phyloP scores from a whole-genome alignment of 2,888 invertebrate genomes.

The Empis livida region DNA sequence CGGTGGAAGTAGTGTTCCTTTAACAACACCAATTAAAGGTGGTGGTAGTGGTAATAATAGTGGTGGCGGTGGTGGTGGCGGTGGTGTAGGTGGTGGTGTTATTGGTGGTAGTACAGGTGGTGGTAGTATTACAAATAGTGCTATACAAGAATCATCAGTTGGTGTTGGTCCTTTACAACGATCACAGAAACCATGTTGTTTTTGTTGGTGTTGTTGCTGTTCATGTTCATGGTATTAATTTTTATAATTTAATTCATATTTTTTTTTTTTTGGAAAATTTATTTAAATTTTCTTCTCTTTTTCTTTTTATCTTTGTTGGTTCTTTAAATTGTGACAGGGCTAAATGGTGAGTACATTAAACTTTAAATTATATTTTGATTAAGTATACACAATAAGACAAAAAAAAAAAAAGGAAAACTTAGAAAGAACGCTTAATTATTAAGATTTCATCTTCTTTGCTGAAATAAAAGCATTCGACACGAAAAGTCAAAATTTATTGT shows the following conservation, averaged over 20 bases:
- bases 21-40: slow-evolving; percentile 18
- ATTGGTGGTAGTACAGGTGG: slow-evolving; percentile 23
- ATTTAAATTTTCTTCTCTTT: slow-evolving; percentile 13
- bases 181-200: slow-evolving; percentile 48
- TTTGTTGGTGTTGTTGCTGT: slow-evolving; percentile 59
- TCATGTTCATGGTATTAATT: slow-evolving; percentile 49
- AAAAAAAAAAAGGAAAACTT: too few species aligned
- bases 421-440: too few species aligned
- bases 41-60: slow-evolving; percentile 24
- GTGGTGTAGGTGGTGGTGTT: slow-evolving; percentile 13
- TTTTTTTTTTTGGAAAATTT: not conserved
- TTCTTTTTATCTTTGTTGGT: slow-evolving; percentile 40
- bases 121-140: slow-evolving; percentile 16
- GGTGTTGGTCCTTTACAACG: slow-evolving; percentile 30
- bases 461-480: too few species aligned
- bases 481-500: too few species aligned
- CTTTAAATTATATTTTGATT: too few species aligned
- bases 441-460: too few species aligned
- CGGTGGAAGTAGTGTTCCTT: slow-evolving; percentile 20
- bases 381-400: too few species aligned
- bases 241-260: not conserved
- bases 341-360: slow-evolving; percentile 29
- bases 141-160: slow-evolving; percentile 28
- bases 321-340: slow-evolving; percentile 29
- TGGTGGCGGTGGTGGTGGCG: slow-evolving; percentile 8